A percentile compares a stretch with the other conserved stretches of the same genome.
Evolutionary conservation across 2,888 invertebrate species (phyloP).

Genomic region (Cheilosia variabilis): DNA sequence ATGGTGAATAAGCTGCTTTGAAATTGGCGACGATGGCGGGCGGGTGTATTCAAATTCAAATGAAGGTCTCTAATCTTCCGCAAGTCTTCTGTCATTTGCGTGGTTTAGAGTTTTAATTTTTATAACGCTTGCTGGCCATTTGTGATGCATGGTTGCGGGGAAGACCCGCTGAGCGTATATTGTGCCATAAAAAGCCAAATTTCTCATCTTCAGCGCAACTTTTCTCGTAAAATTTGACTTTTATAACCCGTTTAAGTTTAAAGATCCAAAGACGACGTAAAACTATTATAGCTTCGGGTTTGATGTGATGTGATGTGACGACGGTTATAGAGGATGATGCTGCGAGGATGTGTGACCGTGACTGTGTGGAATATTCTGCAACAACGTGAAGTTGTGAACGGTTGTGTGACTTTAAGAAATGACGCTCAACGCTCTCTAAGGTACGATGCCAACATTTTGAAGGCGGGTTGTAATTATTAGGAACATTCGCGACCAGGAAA

Average conservation of each 20-base stretch:
- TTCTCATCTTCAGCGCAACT: constrained; percentile 4
- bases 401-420: too few species aligned
- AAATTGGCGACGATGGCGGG: neutral
- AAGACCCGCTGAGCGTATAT: neutral
- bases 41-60: neutral
- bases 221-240: constrained; percentile 32
- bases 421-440: too few species aligned
- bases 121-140: too few species aligned
- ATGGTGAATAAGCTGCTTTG: constrained; percentile 9
- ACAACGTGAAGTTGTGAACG: too few species aligned
- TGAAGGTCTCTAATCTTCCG: neutral
- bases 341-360: neutral
- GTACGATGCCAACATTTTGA: too few species aligned
- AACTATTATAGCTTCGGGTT: constrained; percentile 12
- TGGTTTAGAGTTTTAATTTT: too few species aligned
- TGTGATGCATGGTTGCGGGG: neutral
- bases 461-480: too few species aligned
- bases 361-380: too few species aligned
- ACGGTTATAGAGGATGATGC: neutral
- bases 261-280: neutral
- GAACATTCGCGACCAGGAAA: too few species aligned
- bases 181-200: neutral
- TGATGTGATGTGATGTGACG: neutral
- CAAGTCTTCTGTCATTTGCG: neutral
- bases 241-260: constrained; percentile 30